Evolutionary conservation across 2,797 vertebrate genomes (phyloP), one percentile per base, ranked within the genome.

Genomic region (Monodelphis domestica): DNA sequence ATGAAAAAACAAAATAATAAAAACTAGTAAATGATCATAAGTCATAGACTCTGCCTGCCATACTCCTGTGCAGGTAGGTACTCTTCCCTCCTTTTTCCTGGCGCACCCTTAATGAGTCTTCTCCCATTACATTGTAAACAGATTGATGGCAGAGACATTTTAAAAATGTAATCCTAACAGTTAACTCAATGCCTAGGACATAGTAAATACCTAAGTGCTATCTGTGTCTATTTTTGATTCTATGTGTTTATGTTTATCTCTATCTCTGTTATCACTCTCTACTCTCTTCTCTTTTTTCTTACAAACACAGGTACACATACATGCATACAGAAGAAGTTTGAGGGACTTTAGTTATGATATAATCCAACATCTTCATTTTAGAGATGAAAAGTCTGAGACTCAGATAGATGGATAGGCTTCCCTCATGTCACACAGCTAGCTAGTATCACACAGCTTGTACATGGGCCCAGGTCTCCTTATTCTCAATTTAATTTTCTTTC

Each of bases 341-440:
- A n/a, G 14, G 12, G 59, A 63, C 30, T 63, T 63, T 21, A 70
- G n/a, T 5, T 38, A 21, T 38, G 63, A 70, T n/a, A n/a, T 38
- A 24, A 26, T 56, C 24, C 55, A 56, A 56, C 38, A 70, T 52
- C 50, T 88, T 53, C 50, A 88, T 88, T 52, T 52, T 88, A 88
- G 45, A 88, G 50, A 14, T 30, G 87, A 88, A 4, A 88, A 12
- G 26, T 51, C 63, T 78, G 63, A 78, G 63, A 15, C 33, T 33
- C 51, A 88, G 87, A 53, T 28, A 53, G 50, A 50, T 90, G 90
- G 87, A 45, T 30, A 51, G 1, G 12, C 11, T 92, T 0, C 0
- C 12, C 12, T 24, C 1, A 5, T 1, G 0, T 0, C 0, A 90
- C 50, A 57, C 38, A 88, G 12, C 26, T 2, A 29, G 30, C 21